Percentiles rank a stretch among this genome's conserved stretches.
Evolutionary conservation across 2,888 invertebrate species (phyloP).

Genomic region (Griposia aprilina): DNA sequence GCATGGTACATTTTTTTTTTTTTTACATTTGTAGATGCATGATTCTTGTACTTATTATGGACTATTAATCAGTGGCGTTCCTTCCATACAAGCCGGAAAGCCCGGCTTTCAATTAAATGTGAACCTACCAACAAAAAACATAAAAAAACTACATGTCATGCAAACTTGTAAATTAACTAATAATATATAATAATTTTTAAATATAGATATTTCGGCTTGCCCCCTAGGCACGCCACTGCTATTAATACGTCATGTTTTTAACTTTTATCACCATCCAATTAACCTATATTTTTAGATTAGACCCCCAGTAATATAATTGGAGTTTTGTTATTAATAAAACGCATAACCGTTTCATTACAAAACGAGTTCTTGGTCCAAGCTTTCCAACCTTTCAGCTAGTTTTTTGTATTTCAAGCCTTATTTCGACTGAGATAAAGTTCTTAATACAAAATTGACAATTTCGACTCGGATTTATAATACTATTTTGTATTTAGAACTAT

Average conservation of each 20-base stretch:
- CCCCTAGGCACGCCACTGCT: too few species aligned
- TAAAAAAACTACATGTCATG: too few species aligned
- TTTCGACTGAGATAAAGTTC: background rate
- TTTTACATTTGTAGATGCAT: background rate
- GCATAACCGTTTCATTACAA: background rate
- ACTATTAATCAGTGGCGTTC: too few species aligned
- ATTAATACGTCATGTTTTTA: too few species aligned
- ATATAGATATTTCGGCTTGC: too few species aligned
- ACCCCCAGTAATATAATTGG: background rate
- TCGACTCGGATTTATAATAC: background rate
- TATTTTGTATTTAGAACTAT: background rate
- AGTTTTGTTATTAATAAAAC: background rate
- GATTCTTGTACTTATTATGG: background rate
- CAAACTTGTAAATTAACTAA: too few species aligned
- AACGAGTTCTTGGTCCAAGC: background rate
- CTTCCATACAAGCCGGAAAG: too few species aligned
- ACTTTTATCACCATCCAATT: too few species aligned
- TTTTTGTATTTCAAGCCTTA: background rate
- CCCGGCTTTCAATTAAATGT: too few species aligned
- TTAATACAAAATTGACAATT: background rate
- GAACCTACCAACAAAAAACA: too few species aligned
- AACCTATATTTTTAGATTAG: background rate
- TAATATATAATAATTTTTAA: too few species aligned
- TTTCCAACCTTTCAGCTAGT: background rate
- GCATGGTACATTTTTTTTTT: slow-evolving; percentile 76